These are phyloP conservation scores for Bombus balteatus DNA, from an alignment of 1,140 invertebrate species.

Conservation along the genomic window DNA sequence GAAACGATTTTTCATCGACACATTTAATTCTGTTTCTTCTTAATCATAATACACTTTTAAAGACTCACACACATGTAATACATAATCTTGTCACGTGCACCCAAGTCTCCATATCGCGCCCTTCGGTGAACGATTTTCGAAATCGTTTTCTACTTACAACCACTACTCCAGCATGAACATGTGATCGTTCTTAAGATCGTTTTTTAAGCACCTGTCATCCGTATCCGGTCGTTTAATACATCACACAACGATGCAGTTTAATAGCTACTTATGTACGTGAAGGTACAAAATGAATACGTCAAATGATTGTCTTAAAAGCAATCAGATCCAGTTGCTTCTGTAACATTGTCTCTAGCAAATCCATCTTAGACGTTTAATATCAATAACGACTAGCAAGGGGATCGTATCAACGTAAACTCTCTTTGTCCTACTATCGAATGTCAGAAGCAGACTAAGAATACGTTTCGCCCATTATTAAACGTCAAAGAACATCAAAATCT, in stretches of 20 bases:
- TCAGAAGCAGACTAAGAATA: background rate
- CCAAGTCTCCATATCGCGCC: background rate
- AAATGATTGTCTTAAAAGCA: background rate
- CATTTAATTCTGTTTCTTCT: background rate
- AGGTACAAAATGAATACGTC: too few relatives aligned
- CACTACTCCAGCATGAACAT: background rate
- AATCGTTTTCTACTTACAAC: background rate
- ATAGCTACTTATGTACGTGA: too few relatives aligned
- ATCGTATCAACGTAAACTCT: background rate
- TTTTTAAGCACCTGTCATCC: background rate
- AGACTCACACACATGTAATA: background rate
- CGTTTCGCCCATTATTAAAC: background rate
- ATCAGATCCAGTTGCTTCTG: background rate
- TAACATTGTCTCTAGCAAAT: background rate
- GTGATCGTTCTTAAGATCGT: too few relatives aligned
- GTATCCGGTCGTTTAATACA: background rate
- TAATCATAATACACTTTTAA: background rate
- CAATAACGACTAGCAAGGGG: too few relatives aligned
- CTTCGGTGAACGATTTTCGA: background rate
- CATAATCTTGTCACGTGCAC: background rate
- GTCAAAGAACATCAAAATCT: background rate
- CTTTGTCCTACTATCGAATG: conserved; percentile 14
- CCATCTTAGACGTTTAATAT: background rate
- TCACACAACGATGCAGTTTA: too few relatives aligned
- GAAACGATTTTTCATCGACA: too few relatives aligned